Evolutionary conservation across 2,113 vertebrate species (phyloP).

Genomic region (Mixornis gularis): DNA sequence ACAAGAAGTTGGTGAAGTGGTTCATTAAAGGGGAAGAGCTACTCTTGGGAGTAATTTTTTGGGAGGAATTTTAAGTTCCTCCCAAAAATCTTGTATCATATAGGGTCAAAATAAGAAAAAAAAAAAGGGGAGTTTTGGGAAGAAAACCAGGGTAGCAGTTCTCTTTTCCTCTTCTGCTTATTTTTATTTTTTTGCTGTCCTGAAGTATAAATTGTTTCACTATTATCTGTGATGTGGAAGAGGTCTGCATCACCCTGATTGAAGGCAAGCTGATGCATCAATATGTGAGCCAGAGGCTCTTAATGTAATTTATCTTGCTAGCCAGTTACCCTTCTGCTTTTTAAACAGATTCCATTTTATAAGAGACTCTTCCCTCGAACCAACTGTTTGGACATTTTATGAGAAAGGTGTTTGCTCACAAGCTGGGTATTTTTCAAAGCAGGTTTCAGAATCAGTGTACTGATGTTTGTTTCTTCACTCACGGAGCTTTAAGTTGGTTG

Average conservation of each 20-base stretch:
- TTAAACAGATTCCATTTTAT: neutral
- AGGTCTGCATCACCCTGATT: neutral
- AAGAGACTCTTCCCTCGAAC: neutral
- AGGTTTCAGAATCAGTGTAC: neutral
- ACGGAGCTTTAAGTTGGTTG: neutral
- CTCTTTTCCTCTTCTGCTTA: neutral
- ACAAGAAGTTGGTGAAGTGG: neutral
- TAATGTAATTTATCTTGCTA: neutral
- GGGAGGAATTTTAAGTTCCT: neutral
- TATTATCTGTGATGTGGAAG: neutral
- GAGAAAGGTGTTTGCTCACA: neutral
- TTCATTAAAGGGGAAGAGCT: neutral
- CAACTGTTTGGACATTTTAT: neutral
- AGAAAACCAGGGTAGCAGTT: neutral
- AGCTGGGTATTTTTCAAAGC: neutral
- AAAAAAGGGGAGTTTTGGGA: neutral
- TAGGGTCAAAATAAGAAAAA: neutral
- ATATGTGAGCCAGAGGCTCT: neutral
- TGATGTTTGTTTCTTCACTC: neutral
- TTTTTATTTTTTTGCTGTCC: neutral
- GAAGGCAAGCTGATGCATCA: neutral
- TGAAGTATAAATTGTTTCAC: neutral
- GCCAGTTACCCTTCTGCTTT: neutral
- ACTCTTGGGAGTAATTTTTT: no score
- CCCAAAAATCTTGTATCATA: neutral